Conservation (phyloP, 2,888 invertebrate species). For the Melangyna quadrimaculata region DNA sequence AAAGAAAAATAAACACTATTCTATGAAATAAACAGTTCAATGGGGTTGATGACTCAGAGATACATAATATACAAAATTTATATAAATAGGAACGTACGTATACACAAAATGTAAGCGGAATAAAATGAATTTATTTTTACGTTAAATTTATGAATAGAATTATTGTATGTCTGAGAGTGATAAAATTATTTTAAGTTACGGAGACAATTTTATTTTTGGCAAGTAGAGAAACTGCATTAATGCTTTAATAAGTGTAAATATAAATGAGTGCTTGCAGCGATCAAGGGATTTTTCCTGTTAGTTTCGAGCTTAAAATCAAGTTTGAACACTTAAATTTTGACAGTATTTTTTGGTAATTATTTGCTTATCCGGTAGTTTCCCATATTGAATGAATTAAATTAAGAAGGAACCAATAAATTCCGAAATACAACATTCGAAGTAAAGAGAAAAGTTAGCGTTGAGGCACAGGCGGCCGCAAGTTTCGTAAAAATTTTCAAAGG, state of each 20-base stretch:
- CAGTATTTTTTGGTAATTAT: no score
- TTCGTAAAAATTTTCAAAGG: no score
- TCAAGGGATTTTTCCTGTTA: background rate
- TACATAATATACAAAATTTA: background rate
- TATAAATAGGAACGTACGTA: background rate
- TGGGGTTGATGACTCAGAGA: conserved; percentile 52
- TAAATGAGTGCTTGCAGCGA: background rate
- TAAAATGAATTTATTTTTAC: conserved; percentile 21
- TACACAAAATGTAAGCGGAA: background rate
- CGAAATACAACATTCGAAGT: no score
- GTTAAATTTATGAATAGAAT: conserved; percentile 37
- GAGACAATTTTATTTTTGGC: conserved; percentile 22
- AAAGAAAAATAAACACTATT: background rate
- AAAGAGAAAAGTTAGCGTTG: no score
- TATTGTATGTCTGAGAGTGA: background rate
- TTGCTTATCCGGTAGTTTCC: no score
- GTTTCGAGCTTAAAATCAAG: no score
- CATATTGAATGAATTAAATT: no score
- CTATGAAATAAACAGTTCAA: background rate
- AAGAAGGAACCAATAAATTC: no score
- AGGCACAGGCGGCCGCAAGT: no score
- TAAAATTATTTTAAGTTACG: conserved; percentile 31
- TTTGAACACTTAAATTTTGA: no score
- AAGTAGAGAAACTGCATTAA: background rate
- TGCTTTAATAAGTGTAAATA: background rate